Evolutionary conservation across 1,140 invertebrate genomes (phyloP).

Genomic region (Elysia chlorotica): DNA sequence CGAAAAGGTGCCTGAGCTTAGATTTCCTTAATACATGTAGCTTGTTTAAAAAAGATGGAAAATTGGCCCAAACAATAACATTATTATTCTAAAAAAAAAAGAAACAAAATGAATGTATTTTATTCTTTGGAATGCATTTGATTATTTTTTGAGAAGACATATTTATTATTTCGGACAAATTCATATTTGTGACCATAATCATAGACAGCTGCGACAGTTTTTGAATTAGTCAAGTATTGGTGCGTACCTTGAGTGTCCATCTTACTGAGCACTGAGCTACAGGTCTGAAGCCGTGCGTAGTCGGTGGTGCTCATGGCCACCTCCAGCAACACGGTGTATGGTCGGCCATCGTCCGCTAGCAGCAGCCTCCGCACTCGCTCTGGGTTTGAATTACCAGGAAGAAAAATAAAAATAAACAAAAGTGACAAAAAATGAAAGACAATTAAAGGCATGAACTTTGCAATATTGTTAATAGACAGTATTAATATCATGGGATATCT

Average conservation of each 20-base stretch:
- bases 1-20: too few species aligned
- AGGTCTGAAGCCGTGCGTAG: not conserved
- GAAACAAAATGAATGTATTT: too few species aligned
- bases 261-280: not conserved
- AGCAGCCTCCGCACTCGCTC: not conserved
- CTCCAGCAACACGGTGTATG: constrained; percentile 7
- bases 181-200: too few species aligned
- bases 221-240: too few species aligned
- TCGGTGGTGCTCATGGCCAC: constrained; percentile 12
- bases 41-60: too few species aligned
- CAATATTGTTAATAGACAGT: not conserved
- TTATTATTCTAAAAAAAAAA: too few species aligned
- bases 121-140: too few species aligned
- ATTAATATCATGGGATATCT: not conserved
- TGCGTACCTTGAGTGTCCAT: not conserved
- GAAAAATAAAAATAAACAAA: not conserved
- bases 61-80: too few species aligned
- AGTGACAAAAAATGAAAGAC: not conserved
- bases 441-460: not conserved
- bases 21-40: too few species aligned
- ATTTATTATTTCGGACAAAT: too few species aligned
- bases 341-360: not conserved
- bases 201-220: too few species aligned
- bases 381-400: not conserved
- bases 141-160: too few species aligned